Evolutionary conservation across 2,888 invertebrate genomes (phyloP).

Genomic region (Cosmopolites sordidus): DNA sequence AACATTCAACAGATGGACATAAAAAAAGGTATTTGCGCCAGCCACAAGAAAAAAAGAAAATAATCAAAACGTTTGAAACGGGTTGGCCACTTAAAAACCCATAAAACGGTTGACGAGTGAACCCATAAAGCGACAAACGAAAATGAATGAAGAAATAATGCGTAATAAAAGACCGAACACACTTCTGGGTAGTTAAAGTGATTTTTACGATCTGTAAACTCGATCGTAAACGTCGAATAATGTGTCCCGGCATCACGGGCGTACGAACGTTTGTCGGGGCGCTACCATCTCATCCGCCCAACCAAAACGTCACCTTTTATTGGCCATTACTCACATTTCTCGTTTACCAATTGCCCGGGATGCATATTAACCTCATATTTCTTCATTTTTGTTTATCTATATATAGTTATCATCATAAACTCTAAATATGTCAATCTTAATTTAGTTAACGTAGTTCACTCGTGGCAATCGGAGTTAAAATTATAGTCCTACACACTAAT

Average conservation of each 20-base stretch:
- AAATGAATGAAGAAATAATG: conserved; percentile 46
- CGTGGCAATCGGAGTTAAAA: too few relatives aligned
- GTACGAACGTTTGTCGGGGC: conserved; percentile 10
- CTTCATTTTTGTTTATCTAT: too few relatives aligned
- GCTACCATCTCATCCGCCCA: conserved; percentile 41
- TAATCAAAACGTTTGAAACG: too few relatives aligned
- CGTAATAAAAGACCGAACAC: conserved; percentile 48
- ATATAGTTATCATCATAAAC: too few relatives aligned
- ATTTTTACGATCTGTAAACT: conserved; percentile 52
- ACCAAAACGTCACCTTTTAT: conserved; percentile 42
- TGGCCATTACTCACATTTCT: conserved; percentile 38
- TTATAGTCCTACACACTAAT: too few relatives aligned
- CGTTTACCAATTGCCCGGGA: background rate
- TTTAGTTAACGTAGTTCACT: too few relatives aligned
- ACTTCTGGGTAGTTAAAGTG: conserved; percentile 50
- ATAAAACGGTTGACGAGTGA: conserved; percentile 39
- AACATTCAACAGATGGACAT: too few relatives aligned
- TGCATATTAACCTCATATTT: too few relatives aligned
- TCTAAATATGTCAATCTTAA: too few relatives aligned
- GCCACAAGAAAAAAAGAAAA: too few relatives aligned
- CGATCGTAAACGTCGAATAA: conserved; percentile 48
- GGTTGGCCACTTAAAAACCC: conserved; percentile 43
- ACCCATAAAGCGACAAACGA: conserved; percentile 42
- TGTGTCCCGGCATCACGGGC: conserved; percentile 48
- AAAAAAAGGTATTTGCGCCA: too few relatives aligned